Evolutionary conservation across 2,113 vertebrate genomes (phyloP), one percentile per base, ranked within the genome.

Genomic region (Guaruba guarouba): DNA sequence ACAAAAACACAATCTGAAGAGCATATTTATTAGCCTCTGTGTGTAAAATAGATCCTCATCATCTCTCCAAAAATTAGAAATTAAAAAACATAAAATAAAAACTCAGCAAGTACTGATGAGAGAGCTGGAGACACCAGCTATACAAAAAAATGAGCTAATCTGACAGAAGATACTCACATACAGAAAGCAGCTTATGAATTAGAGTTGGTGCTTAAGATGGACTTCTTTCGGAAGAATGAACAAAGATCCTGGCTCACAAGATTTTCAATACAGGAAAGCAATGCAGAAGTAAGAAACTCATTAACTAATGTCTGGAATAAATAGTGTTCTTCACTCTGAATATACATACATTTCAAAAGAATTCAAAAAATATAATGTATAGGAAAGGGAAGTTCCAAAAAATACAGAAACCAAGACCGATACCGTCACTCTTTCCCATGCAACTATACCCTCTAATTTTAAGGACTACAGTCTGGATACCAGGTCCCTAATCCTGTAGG

Each of bases 271-370:
- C 6, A 82, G 39, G 37, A 90, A 93, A 90, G 17, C 93, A 75
- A 86, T 68, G 28, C 6, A 17, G 84, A 92, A 92, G 77, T 74
- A 94, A 82, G 87, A 75, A 95, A 94, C 23, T 90, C 61, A 77
- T 85, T 91, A 91, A 73, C 27, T 80, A n/a, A 31, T 11, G 43
- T 75, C 82, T 96, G 87, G 85, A 94, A 86, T 79, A 95, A 82
- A 91, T 70, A 67, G 63, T 29, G 2, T 25, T 89, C 76, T 87
- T 85, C 70, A 87, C 46, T 79, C 66, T 57, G 25, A 86, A 85
- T 54, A 76, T 37, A 86, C 44, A 86, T 17, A 89, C 2, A 54
- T 63, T 85, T 48, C 51, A 70, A 63, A 94, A 91, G 67, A 94
- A 93, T 93, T 85, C 19, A 49, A 94, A 94, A 82, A 95, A 90